These are phyloP conservation scores for Sylvilagus floridanus DNA, from an alignment of 2,797 vertebrate species.

Conservation along the genomic window DNA sequence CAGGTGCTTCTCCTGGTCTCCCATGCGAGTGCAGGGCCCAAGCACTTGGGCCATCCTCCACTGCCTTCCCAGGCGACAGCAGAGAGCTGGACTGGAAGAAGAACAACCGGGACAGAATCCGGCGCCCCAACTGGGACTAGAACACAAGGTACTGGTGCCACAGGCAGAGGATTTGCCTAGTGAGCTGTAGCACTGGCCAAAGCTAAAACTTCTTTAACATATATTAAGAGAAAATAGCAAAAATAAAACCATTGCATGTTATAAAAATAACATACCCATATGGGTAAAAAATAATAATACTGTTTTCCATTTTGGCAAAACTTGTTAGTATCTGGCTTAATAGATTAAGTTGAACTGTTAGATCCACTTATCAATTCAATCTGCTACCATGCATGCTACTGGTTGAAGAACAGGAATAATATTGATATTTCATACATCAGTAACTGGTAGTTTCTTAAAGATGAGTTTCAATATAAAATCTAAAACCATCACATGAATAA, in stretches of 20 bases:
- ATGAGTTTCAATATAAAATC: not conserved
- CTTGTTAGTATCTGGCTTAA: not conserved
- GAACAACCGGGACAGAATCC: too few species aligned
- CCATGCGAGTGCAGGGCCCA: too few species aligned
- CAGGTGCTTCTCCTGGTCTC: too few species aligned
- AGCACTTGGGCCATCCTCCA: too few species aligned
- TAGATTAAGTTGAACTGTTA: not conserved
- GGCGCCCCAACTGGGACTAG: too few species aligned
- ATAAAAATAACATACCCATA: conserved; percentile 23
- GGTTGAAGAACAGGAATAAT: not conserved
- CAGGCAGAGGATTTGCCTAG: too few species aligned
- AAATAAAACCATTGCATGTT: not conserved
- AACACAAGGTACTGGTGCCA: too few species aligned
- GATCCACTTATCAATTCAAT: not conserved
- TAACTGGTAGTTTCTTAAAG: conserved; percentile 10
- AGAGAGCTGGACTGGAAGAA: too few species aligned
- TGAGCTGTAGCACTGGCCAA: too few species aligned
- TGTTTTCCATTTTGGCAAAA: conserved; percentile 10
- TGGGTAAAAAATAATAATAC: not conserved
- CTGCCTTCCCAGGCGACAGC: too few species aligned
- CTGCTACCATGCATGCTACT: not conserved
- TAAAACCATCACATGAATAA: conserved; percentile 13
- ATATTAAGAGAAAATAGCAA: not conserved
- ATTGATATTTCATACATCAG: not conserved
- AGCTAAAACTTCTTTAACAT: not conserved